Percentiles rank a stretch among this genome's conserved stretches.
Evolutionary conservation across 2,888 invertebrate species (phyloP).

Genomic region (Lysandra coridon): DNA sequence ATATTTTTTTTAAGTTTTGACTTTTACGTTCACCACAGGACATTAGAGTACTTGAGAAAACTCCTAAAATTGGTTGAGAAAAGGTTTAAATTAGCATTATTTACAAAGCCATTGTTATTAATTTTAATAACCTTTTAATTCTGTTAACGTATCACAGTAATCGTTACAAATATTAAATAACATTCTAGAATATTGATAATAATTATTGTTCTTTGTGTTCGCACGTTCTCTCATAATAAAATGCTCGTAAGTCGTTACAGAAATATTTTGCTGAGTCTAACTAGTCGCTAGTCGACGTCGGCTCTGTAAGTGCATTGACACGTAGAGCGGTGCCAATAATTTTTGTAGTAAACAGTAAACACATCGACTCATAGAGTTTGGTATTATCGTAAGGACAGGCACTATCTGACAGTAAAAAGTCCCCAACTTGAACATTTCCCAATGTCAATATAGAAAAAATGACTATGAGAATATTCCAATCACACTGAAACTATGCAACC

Average conservation of each 20-base stretch:
- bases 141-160: background rate
- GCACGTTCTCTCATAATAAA: background rate
- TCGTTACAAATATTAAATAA: conserved; percentile 6
- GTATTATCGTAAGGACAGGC: background rate
- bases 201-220: background rate
- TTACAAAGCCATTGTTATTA: background rate
- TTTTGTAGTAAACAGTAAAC: conserved; percentile 13
- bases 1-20: too few relatives aligned
- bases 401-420: background rate
- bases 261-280: background rate
- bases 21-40: background rate
- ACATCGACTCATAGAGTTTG: background rate
- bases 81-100: background rate
- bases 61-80: background rate
- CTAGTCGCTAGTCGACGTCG: background rate
- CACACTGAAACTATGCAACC: too few relatives aligned
- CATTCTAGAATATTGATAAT: background rate
- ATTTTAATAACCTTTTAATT: background rate
- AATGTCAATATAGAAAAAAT: background rate
- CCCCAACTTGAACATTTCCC: background rate
- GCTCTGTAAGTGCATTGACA: background rate
- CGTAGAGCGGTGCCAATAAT: background rate
- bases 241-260: background rate
- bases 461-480: too few relatives aligned
- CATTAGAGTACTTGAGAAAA: background rate